phyloP scores from a whole-genome alignment of 2,888 invertebrate genomes.

The Chloromyia formosa region DNA sequence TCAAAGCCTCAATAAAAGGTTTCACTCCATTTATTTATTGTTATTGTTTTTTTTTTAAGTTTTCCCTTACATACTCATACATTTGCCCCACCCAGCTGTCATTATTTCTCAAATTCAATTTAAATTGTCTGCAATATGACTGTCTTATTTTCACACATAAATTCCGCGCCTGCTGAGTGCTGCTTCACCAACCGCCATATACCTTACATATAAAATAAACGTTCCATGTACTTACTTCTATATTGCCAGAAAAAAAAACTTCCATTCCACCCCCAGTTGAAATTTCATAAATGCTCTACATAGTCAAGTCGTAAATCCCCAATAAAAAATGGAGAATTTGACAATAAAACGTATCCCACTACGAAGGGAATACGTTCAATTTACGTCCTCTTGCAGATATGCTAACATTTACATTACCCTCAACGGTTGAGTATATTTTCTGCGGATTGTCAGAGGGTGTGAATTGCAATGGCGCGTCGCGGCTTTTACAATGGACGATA shows the following conservation, averaged over 20 bases:
- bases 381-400: neutral
- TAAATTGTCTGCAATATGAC: constrained; percentile 31
- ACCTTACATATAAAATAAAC: neutral
- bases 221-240: neutral
- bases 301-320: constrained; percentile 48
- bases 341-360: constrained; percentile 50
- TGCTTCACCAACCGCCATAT: neutral
- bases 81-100: too few species aligned
- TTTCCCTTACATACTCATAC: too few species aligned
- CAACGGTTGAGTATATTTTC: neutral
- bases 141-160: constrained; percentile 36
- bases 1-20: too few species aligned
- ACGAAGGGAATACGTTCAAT: neutral
- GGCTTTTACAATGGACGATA: constrained; percentile 6
- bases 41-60: too few species aligned
- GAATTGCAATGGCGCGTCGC: constrained; percentile 4
- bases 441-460: neutral
- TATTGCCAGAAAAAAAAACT: neutral
- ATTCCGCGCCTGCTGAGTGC: constrained; percentile 33
- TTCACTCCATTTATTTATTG: too few species aligned
- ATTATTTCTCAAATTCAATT: constrained; percentile 32
- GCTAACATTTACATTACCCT: neutral
- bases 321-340: constrained; percentile 52
- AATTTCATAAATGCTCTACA: constrained; percentile 46
- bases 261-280: constrained; percentile 22